Conservation (phyloP, 1,140 invertebrate genomes). For the Platyscapa corneri region DNA sequence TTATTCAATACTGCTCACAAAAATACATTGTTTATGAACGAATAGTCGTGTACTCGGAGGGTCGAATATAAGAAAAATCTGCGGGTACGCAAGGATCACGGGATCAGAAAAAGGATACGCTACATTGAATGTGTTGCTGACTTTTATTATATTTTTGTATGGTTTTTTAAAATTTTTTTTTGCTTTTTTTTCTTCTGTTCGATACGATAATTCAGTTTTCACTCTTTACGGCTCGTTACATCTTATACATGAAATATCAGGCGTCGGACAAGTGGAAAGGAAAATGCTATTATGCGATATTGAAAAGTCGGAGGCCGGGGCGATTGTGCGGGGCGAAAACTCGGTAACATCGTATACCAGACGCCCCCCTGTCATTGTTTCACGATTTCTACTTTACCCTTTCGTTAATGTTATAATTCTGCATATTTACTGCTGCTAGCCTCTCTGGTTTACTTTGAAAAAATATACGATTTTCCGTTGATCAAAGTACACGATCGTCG, state of each 20-base stretch:
- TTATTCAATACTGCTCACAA: constrained; percentile 70
- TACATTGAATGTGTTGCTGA: constrained; percentile 37
- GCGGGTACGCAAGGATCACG: neutral
- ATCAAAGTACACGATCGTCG: constrained; percentile 38
- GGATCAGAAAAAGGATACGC: constrained; percentile 17
- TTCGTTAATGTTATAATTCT: neutral
- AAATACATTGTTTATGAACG: constrained; percentile 61
- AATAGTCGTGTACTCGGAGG: constrained; percentile 36
- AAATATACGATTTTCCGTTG: constrained; percentile 47
- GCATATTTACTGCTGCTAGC: too few species aligned
- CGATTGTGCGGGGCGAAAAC: constrained; percentile 44
- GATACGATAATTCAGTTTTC: constrained; percentile 45
- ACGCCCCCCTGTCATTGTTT: constrained; percentile 11
- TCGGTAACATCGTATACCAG: constrained; percentile 56
- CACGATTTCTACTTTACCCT: neutral
- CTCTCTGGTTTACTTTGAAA: constrained; percentile 26
- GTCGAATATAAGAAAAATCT: constrained; percentile 42
- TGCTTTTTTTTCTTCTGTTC: constrained; percentile 14
- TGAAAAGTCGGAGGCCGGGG: constrained; percentile 51
- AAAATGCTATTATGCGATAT: constrained; percentile 4
- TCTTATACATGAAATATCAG: constrained; percentile 9
- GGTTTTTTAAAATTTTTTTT: neutral
- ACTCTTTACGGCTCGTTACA: constrained; percentile 9
- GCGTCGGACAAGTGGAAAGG: neutral
- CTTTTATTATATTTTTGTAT: neutral